phyloP scores from a whole-genome alignment of 2,888 invertebrate species.

The Epinotia demarniana region DNA sequence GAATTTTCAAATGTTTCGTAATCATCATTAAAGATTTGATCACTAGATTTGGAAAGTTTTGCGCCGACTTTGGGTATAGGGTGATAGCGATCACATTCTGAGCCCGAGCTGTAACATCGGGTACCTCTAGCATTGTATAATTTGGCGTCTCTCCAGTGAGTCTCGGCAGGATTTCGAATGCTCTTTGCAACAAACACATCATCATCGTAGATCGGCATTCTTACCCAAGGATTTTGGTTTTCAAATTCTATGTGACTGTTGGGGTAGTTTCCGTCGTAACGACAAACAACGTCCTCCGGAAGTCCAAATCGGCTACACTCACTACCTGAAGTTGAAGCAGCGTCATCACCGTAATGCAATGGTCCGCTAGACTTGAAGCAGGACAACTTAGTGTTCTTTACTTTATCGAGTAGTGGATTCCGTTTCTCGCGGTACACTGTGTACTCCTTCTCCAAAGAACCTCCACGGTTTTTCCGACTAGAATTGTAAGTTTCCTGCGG shows the following conservation, averaged over 20 bases:
- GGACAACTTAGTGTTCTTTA: conserved; percentile 88
- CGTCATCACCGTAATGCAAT: conserved; percentile 78
- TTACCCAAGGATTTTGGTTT: conserved; percentile 81
- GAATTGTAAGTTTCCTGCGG: conserved; percentile 81
- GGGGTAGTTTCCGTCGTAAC: conserved; percentile 68
- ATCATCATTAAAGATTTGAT: conserved; percentile 83
- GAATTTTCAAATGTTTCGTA: conserved; percentile 71
- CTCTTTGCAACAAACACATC: conserved; percentile 78
- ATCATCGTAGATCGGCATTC: conserved; percentile 78
- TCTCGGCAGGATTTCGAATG: conserved; percentile 69
- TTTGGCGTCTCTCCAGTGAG: conserved; percentile 74
- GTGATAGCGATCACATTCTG: conserved; percentile 80
- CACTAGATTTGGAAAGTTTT: conserved; percentile 81
- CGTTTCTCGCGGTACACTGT: conserved; percentile 86
- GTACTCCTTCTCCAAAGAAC: conserved; percentile 84
- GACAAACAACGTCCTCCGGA: conserved; percentile 72
- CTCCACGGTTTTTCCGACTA: conserved; percentile 78
- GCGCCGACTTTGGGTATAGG: conserved; percentile 75
- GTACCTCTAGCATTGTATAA: conserved; percentile 73
- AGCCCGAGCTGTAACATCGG: conserved; percentile 81
- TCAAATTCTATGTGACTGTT: conserved; percentile 77
- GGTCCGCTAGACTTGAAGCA: conserved; percentile 86
- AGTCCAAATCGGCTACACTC: conserved; percentile 82
- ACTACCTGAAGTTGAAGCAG: conserved; percentile 81
- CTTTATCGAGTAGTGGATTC: conserved; percentile 88